Percentiles rank a stretch among this genome's conserved stretches.
Evolutionary conservation across 2,113 vertebrate genomes (phyloP).

Genomic region (Sclerurus mexicanus): DNA sequence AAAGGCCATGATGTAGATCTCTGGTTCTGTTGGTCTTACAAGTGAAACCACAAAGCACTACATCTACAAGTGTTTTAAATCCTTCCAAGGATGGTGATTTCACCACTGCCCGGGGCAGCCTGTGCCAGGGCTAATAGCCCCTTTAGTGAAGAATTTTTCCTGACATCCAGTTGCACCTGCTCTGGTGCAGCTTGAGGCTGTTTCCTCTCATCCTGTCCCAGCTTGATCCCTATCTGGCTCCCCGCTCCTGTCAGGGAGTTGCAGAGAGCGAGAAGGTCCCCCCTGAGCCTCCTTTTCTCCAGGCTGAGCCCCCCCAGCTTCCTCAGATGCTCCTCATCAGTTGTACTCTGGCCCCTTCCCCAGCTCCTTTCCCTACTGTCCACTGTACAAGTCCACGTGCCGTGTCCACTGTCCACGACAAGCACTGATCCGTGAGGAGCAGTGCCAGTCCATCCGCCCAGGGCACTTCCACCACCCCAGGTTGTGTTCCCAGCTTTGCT

Average conservation of each 20-base stretch:
- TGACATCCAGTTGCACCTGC: neutral
- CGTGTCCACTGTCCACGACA: rapidly evolving
- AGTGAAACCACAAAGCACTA: neutral
- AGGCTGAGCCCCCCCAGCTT: neutral
- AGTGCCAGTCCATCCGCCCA: neutral
- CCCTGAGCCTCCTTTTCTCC: neutral
- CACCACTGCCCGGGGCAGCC: neutral
- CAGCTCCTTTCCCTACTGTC: neutral
- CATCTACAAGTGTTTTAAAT: neutral
- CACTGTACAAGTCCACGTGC: neutral
- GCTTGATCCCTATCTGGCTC: neutral
- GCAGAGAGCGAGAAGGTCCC: neutral
- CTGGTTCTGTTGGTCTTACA: neutral
- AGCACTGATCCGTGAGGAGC: neutral
- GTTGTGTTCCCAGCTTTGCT: neutral
- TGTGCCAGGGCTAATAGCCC: neutral
- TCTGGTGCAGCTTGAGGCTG: neutral
- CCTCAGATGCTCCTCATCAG: neutral
- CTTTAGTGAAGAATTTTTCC: neutral
- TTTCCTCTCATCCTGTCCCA: neutral
- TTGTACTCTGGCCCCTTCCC: neutral
- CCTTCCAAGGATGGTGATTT: neutral
- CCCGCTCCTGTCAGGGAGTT: neutral
- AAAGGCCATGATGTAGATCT: neutral
- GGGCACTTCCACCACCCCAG: neutral